Evolutionary conservation across 2,797 vertebrate species (phyloP).

Genomic region (Distichodus sexfasciatus): DNA sequence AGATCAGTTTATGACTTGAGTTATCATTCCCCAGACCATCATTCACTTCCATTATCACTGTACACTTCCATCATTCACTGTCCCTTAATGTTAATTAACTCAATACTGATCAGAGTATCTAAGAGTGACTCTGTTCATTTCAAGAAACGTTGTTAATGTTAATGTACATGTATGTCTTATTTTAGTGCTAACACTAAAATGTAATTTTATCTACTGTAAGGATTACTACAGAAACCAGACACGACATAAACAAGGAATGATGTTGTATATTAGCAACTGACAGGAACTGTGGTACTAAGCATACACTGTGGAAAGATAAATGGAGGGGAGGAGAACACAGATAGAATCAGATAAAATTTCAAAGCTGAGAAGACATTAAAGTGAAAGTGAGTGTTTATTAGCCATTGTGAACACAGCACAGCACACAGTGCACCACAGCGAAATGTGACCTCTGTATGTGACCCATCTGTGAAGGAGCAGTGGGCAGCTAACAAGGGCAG

Average conservation of each 20-base stretch:
- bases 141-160: background rate
- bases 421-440: no score
- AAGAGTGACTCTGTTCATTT: background rate
- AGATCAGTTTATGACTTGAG: no score
- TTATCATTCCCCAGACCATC: no score
- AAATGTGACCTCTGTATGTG: no score
- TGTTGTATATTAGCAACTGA: constrained; percentile 15
- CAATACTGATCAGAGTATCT: no score
- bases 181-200: constrained; percentile 1
- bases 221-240: constrained; percentile 42
- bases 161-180: background rate
- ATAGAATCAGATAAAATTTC: background rate
- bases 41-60: no score
- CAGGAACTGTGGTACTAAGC: constrained; percentile 18
- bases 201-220: constrained; percentile 27
- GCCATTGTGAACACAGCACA: no score
- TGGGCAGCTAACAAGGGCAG: no score
- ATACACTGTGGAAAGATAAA: background rate
- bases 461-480: no score
- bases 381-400: no score
- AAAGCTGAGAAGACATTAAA: constrained; percentile 38
- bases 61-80: background rate
- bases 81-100: background rate
- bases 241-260: constrained; percentile 14
- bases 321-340: background rate